Evolutionary conservation across 92 coral and sea anemone species (phyloP).

Genomic region (Epizoanthus rinbou): DNA sequence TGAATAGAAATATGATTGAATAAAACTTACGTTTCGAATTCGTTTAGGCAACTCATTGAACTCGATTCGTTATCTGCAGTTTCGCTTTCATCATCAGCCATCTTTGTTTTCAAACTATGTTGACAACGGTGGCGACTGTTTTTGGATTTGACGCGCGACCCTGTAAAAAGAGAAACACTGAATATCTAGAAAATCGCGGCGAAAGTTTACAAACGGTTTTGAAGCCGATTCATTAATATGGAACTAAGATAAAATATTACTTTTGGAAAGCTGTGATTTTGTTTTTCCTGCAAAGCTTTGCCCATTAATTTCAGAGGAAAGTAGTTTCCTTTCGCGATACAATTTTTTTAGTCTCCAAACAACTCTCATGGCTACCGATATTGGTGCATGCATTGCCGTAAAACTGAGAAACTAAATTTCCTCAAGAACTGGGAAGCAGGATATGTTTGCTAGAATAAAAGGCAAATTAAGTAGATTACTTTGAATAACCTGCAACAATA

Average conservation of each 20-base stretch:
- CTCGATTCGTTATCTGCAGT: constrained; percentile 56
- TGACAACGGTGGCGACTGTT: neutral
- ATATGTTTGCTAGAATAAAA: neutral
- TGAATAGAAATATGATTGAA: neutral
- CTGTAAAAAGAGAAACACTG: neutral
- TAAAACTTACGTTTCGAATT: constrained; percentile 79
- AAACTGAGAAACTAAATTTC: neutral
- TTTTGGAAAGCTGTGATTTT: constrained; percentile 7
- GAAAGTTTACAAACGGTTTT: neutral
- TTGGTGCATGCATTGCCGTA: too few relatives aligned
- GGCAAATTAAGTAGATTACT: neutral
- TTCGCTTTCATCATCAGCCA: constrained; percentile 32
- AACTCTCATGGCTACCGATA: neutral
- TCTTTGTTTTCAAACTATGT: neutral
- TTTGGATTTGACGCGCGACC: constrained; percentile 25
- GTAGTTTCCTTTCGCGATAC: neutral
- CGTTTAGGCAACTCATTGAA: constrained; percentile 72
- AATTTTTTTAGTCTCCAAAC: neutral
- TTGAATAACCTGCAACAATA: neutral
- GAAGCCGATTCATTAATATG: neutral
- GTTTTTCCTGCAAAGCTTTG: neutral
- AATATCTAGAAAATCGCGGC: neutral
- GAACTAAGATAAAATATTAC: neutral
- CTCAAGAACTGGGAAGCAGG: neutral
- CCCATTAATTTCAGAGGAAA: neutral